Evolutionary conservation across 2,113 vertebrate genomes (phyloP).

Genomic region (Brachyhypopomus gauderio): DNA sequence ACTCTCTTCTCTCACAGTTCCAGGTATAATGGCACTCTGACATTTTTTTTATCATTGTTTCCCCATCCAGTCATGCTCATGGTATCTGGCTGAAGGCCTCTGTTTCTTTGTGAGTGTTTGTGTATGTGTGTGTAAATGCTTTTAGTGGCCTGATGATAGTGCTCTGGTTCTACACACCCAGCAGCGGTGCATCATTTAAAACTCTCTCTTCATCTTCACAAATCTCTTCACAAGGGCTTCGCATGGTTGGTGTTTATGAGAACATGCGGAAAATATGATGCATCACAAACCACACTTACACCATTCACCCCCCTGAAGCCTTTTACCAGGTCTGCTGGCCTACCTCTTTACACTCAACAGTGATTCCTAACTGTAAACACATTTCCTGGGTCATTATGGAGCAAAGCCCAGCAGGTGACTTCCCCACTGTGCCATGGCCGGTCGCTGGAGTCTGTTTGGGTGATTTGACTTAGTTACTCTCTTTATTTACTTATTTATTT

Average conservation of each 20-base stretch:
- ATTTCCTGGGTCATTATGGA: too few relatives aligned
- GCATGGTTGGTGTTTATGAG: conserved; percentile 57
- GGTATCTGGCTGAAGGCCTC: too few relatives aligned
- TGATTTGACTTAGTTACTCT: too few relatives aligned
- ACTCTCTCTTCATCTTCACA: background rate
- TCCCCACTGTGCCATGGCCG: too few relatives aligned
- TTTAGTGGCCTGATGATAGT: background rate
- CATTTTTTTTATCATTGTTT: too few relatives aligned
- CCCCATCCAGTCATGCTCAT: too few relatives aligned
- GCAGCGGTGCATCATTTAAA: background rate
- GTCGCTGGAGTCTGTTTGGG: too few relatives aligned
- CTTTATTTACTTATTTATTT: too few relatives aligned
- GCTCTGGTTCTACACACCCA: background rate
- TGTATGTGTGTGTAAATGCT: background rate
- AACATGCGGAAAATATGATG: conserved; percentile 62
- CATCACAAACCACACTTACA: conserved; percentile 14
- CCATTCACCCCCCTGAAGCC: conserved; percentile 53
- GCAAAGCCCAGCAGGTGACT: too few relatives aligned
- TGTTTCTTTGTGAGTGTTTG: background rate
- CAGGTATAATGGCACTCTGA: too few relatives aligned
- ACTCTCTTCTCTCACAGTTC: too few relatives aligned
- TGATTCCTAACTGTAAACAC: conserved; percentile 3
- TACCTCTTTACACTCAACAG: conserved; percentile 64
- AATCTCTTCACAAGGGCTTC: background rate
- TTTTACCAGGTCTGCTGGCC: conserved; percentile 54